A percentile compares a stretch with the other conserved stretches of the same genome.
These are phyloP conservation scores for Eustalomyia histrio DNA, from an alignment of 2,888 invertebrate genomes.

Conservation along the genomic window DNA sequence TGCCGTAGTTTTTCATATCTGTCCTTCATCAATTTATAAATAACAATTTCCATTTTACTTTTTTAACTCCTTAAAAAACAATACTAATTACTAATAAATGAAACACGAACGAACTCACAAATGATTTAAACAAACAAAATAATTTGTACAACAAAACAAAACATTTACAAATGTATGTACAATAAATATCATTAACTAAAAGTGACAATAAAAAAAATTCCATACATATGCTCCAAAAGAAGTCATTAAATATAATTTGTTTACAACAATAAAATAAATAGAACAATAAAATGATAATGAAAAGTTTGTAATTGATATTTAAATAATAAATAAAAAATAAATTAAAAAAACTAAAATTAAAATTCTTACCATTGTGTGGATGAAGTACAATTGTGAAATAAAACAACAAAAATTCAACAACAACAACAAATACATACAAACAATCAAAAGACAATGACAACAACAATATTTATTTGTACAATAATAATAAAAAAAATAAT, in stretches of 20 bases:
- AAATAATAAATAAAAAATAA: constrained; percentile 34
- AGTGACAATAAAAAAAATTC: constrained; percentile 35
- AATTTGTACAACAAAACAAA: neutral
- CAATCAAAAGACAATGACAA: constrained; percentile 67
- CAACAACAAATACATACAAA: constrained; percentile 48
- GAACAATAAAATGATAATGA: neutral
- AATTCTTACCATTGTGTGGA: constrained; percentile 58
- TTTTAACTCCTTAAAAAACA: neutral
- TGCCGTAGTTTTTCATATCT: no score
- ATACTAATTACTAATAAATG: neutral
- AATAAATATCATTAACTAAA: neutral
- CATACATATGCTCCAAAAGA: constrained; percentile 13
- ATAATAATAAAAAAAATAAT: constrained; percentile 60
- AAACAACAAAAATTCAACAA: constrained; percentile 61
- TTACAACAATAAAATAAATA: constrained; percentile 2
- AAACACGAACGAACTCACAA: neutral
- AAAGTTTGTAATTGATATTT: constrained; percentile 21
- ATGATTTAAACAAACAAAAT: neutral
- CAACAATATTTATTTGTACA: constrained; percentile 51
- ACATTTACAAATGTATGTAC: constrained; percentile 7
- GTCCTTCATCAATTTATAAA: no score
- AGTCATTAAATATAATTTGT: constrained; percentile 15
- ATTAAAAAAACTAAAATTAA: constrained; percentile 8
- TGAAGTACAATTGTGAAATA: constrained; percentile 47
- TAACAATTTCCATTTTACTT: neutral